These are phyloP conservation scores for Agrilus planipennis DNA, from an alignment of 1,140 invertebrate genomes.

Conservation along the genomic window DNA sequence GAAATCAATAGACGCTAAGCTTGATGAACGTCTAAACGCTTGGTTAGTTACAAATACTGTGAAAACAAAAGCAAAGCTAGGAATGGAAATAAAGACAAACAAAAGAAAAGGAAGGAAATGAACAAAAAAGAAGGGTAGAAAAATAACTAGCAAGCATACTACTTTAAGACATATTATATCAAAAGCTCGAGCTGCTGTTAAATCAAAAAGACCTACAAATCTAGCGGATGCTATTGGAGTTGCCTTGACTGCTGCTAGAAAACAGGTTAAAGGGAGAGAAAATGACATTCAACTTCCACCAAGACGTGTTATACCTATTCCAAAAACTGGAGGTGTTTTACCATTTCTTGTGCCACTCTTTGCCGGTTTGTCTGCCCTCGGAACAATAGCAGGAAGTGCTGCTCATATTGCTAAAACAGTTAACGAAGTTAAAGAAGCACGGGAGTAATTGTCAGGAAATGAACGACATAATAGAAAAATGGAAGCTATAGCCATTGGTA, in stretches of 20 bases:
- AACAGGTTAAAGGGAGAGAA: constrained; percentile 2
- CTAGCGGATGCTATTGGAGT: background rate
- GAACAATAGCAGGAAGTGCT: constrained; percentile 21
- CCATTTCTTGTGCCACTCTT: constrained; percentile 29
- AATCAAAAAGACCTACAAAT: constrained; percentile 2
- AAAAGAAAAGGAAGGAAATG: background rate
- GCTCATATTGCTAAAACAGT: constrained; percentile 7
- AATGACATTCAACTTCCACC: background rate
- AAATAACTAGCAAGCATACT: background rate
- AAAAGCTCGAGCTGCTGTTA: background rate
- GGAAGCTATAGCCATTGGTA: background rate
- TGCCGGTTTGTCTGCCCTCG: constrained; percentile 26
- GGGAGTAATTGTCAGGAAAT: background rate
- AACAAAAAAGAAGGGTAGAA: background rate
- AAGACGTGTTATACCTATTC: constrained; percentile 20
- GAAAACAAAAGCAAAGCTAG: background rate
- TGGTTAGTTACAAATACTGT: background rate
- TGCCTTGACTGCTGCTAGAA: background rate
- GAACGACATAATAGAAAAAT: constrained; percentile 1
- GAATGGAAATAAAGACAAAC: constrained; percentile 2
- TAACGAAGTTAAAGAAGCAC: constrained; percentile 3
- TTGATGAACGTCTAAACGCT: background rate
- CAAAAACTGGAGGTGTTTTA: constrained; percentile 27
- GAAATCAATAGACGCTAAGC: background rate
- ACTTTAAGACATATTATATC: background rate